Conservation (phyloP, 2,888 invertebrate species). For the Drosophila pseudotalamancana region DNA sequence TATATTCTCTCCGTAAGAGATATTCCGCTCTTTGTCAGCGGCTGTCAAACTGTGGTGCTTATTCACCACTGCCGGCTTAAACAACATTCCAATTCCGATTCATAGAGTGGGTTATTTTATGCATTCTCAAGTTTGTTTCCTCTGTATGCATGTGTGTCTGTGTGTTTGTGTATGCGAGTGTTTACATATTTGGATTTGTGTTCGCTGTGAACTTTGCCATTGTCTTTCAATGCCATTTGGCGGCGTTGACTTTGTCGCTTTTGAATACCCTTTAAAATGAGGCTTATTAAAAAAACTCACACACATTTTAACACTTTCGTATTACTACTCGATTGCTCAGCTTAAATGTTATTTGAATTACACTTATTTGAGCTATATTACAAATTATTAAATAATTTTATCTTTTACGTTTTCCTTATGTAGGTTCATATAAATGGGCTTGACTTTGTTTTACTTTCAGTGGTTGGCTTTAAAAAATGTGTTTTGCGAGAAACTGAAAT, state of each 20-base stretch:
- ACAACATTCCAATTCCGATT: slow-evolving; percentile 47
- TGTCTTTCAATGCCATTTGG: slow-evolving; percentile 40
- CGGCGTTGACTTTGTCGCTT: slow-evolving; percentile 25
- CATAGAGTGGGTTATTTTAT: slow-evolving; percentile 48
- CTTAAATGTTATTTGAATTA: too few relatives aligned
- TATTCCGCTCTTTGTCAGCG: slow-evolving; percentile 15
- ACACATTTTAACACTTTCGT: background rate
- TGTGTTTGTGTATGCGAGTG: slow-evolving; percentile 27
- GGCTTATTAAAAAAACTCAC: background rate
- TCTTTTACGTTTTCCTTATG: too few relatives aligned
- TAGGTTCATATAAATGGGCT: too few relatives aligned
- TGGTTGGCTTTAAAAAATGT: too few relatives aligned
- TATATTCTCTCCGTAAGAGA: slow-evolving; percentile 16
- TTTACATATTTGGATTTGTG: slow-evolving; percentile 38
- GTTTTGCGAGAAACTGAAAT: too few relatives aligned
- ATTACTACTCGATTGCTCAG: background rate
- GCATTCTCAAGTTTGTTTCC: slow-evolving; percentile 33
- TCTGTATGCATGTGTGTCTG: background rate
- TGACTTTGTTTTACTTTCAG: too few relatives aligned
- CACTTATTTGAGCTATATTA: too few relatives aligned
- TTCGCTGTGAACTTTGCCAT: slow-evolving; percentile 49
- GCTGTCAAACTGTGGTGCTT: slow-evolving; percentile 42
- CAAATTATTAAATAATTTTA: too few relatives aligned
- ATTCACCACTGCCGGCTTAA: slow-evolving; percentile 43
- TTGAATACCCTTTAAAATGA: slow-evolving; percentile 13